Conservation (phyloP, 2,797 vertebrate species). For the Lateolabrax maculatus region DNA sequence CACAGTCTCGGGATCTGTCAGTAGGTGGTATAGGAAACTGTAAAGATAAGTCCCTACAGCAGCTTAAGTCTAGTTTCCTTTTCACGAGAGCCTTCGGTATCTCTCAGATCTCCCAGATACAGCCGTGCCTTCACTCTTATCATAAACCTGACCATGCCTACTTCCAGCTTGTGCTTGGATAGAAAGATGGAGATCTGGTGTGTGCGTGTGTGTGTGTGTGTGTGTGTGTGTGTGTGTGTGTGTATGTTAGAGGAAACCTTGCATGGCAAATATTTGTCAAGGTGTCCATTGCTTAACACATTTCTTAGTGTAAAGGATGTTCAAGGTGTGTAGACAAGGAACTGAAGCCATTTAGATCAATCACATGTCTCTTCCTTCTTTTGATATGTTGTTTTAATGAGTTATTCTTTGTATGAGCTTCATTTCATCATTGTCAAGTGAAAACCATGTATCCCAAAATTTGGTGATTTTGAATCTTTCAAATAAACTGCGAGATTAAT, state of each 20-base stretch:
- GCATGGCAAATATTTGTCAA: conserved; percentile 39
- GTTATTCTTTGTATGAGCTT: neutral
- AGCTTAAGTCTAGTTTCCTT: conserved; percentile 78
- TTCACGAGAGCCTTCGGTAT: conserved; percentile 73
- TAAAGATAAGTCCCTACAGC: conserved; percentile 83
- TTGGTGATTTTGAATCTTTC: neutral
- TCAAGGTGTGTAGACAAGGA: conserved; percentile 46
- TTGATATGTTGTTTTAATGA: neutral
- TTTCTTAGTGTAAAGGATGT: conserved; percentile 49
- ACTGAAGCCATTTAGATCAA: conserved; percentile 20
- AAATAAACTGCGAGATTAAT: neutral
- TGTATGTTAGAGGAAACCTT: neutral
- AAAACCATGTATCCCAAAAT: neutral
- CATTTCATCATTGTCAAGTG: neutral
- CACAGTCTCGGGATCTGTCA: conserved; percentile 78
- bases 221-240: conserved; percentile 15
- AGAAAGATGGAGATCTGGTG: conserved; percentile 58
- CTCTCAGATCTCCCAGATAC: conserved; percentile 80
- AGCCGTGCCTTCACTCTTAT: conserved; percentile 75
- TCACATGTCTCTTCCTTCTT: conserved; percentile 4
- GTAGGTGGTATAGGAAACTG: conserved; percentile 82
- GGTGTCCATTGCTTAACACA: conserved; percentile 41
- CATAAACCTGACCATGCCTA: conserved; percentile 74
- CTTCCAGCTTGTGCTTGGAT: conserved; percentile 66
- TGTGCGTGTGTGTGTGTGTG: conserved; percentile 43